Evolutionary conservation across 2,113 vertebrate species (phyloP).

Genomic region (Aythya baeri): DNA sequence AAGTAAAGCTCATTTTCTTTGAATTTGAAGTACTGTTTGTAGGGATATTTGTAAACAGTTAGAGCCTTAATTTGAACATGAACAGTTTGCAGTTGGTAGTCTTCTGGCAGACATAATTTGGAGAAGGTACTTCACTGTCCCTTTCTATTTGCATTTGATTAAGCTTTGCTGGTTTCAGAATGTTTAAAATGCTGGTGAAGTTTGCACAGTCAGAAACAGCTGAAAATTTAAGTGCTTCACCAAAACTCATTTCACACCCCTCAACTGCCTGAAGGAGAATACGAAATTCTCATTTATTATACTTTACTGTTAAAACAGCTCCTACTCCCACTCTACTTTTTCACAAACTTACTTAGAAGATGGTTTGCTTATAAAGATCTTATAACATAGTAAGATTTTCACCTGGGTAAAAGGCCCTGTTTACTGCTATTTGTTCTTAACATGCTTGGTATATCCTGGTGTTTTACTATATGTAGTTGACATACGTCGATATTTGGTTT

Average conservation of each 20-base stretch:
- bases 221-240: slow-evolving; percentile 3
- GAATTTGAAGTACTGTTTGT: background rate
- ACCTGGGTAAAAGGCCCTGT: background rate
- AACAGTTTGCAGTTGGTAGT: background rate
- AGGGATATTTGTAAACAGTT: background rate
- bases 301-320: slow-evolving; percentile 1
- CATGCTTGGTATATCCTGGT: background rate
- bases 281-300: slow-evolving; percentile 7
- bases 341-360: background rate
- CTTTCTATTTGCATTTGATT: background rate
- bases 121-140: background rate
- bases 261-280: background rate
- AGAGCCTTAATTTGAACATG: background rate
- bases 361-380: background rate
- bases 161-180: background rate
- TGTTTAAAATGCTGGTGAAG: slow-evolving; percentile 6
- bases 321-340: background rate
- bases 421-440: background rate
- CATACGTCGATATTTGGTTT: background rate
- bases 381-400: background rate
- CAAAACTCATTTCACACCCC: background rate
- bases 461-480: background rate
- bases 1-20: background rate
- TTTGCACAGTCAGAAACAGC: background rate
- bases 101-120: background rate